These are phyloP conservation scores for Anser cygnoides DNA, from an alignment of 2,113 vertebrate species.

Conservation along the genomic window DNA sequence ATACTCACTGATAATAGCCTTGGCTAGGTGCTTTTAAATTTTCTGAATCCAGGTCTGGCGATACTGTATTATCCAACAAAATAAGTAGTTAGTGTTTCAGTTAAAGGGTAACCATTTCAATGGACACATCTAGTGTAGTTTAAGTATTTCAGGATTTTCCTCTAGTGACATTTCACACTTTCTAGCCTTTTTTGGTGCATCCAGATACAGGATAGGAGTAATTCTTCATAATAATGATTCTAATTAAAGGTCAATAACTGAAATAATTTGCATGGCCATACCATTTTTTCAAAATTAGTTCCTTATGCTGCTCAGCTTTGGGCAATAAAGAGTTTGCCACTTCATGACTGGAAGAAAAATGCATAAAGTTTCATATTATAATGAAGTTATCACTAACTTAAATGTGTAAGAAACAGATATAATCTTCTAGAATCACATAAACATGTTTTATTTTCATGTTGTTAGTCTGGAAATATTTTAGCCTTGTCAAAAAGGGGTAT, in stretches of 20 bases:
- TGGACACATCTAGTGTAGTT: background rate
- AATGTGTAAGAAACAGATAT: background rate
- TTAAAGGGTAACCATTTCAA: background rate
- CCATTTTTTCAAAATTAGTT: background rate
- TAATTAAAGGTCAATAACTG: background rate
- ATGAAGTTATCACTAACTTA: background rate
- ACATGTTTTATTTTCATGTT: background rate
- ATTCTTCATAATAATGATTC: background rate
- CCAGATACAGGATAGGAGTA: background rate
- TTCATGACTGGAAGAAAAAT: background rate
- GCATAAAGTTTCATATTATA: background rate
- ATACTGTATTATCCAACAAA: background rate
- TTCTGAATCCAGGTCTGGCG: background rate
- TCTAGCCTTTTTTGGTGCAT: background rate
- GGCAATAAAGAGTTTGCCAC: background rate
- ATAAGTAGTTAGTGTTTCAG: background rate
- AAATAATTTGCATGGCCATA: background rate
- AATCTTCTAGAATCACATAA: background rate
- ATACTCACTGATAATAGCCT: background rate
- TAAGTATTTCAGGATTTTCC: constrained; percentile 13
- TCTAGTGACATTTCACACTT: background rate
- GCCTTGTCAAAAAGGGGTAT: background rate
- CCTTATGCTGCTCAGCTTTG: background rate
- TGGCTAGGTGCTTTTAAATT: constrained; percentile 24
- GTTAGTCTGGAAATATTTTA: background rate